Percentiles rank a stretch among this genome's conserved stretches.
Evolutionary conservation across 1,140 invertebrate genomes (phyloP).

Genomic region (Drosophila kohkoa): DNA sequence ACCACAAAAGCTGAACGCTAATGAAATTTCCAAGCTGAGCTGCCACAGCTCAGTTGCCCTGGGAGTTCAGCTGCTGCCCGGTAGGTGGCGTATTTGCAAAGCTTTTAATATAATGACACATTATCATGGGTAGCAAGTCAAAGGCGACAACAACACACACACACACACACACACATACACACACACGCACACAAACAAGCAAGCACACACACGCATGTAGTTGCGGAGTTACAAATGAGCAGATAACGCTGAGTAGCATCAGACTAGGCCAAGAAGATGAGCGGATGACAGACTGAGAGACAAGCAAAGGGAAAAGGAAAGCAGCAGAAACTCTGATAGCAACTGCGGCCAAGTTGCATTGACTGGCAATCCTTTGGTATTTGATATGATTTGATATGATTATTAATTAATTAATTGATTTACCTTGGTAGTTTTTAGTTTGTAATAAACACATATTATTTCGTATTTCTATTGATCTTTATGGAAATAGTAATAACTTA

Average conservation of each 20-base stretch:
- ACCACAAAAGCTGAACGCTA: constrained; percentile 66
- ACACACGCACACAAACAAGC: constrained; percentile 19
- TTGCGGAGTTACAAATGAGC: constrained; percentile 25
- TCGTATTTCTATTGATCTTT: no score
- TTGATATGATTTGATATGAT: neutral
- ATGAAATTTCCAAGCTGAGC: constrained; percentile 64
- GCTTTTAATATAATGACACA: constrained; percentile 82
- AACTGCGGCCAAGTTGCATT: constrained; percentile 12
- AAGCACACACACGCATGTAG: constrained; percentile 12
- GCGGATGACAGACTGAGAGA: neutral
- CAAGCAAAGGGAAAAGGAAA: neutral
- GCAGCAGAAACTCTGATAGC: neutral
- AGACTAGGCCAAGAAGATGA: neutral
- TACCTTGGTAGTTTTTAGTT: no score
- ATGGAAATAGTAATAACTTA: no score
- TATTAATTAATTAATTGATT: constrained; percentile 7
- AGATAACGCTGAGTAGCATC: constrained; percentile 24
- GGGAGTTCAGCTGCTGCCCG: constrained; percentile 49
- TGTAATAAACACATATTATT: no score
- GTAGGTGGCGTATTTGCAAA: constrained; percentile 71
- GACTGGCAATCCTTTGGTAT: constrained; percentile 25
- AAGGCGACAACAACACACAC: constrained; percentile 41
- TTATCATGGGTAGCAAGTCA: constrained; percentile 68
- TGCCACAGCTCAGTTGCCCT: constrained; percentile 26
- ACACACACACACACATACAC: constrained; percentile 16